Evolutionary conservation across 2,797 vertebrate genomes (phyloP).

Genomic region (Tauraco hartlaubi): DNA sequence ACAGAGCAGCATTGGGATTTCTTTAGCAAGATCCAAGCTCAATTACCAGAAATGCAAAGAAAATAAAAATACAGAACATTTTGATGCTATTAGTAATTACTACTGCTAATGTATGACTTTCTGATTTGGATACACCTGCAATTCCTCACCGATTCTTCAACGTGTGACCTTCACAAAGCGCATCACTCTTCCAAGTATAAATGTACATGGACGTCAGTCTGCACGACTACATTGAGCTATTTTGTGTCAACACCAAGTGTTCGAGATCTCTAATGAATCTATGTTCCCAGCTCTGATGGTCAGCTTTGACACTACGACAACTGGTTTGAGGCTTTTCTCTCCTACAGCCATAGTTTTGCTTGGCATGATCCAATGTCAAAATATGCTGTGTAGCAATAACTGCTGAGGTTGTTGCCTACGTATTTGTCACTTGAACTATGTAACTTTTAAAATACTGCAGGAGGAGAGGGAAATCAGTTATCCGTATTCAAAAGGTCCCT

Average conservation of each 20-base stretch:
- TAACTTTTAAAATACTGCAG: not conserved
- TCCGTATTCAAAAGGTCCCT: not conserved
- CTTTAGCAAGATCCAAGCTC: not conserved
- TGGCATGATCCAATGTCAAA: not conserved
- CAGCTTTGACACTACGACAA: not conserved
- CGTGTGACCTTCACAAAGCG: not conserved
- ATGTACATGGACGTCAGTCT: not conserved
- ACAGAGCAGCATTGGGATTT: not conserved
- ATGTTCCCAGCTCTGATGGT: not conserved
- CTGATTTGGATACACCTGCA: not conserved
- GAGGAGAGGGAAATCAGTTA: not conserved
- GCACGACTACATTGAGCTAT: not conserved
- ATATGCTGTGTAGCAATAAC: not conserved
- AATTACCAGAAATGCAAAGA: not conserved
- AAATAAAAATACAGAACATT: not conserved
- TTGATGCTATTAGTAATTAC: not conserved
- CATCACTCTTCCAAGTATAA: not conserved
- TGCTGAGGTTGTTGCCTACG: not conserved
- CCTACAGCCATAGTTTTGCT: not conserved
- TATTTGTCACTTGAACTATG: not conserved
- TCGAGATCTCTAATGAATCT: not conserved
- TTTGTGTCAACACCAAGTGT: not conserved
- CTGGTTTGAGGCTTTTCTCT: not conserved
- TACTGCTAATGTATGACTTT: not conserved
- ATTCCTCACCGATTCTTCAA: not conserved